Conservation (phyloP, 2,888 invertebrate genomes). For the Acheta domesticus region DNA sequence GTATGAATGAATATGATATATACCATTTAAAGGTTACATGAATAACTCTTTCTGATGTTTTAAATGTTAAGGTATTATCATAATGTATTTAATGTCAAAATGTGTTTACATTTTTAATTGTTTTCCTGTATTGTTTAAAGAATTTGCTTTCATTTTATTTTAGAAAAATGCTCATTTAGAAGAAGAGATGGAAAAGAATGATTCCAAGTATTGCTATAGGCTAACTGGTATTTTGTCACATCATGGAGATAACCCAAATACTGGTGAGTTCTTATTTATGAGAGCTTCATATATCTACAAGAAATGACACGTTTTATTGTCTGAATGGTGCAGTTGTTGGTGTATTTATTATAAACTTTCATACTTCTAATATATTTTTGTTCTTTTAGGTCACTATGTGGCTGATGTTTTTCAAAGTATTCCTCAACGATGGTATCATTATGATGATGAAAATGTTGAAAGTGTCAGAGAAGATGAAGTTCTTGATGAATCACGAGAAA, state of each 20-base stretch:
- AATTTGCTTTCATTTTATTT: too few relatives aligned
- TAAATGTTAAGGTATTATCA: not conserved
- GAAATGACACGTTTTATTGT: too few relatives aligned
- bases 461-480: not conserved
- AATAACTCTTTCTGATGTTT: too few relatives aligned
- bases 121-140: too few relatives aligned
- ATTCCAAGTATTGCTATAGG: not conserved
- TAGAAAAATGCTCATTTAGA: too few relatives aligned
- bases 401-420: not conserved
- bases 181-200: not conserved
- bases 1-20: too few relatives aligned
- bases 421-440: not conserved
- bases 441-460: constrained; percentile 9
- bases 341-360: not conserved
- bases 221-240: not conserved
- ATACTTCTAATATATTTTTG: not conserved
- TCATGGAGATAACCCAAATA: constrained; percentile 3
- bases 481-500: not conserved
- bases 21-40: too few relatives aligned
- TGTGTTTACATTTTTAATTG: not conserved
- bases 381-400: not conserved
- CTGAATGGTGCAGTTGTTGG: too few relatives aligned
- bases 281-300: too few relatives aligned
- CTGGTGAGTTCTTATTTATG: not conserved
- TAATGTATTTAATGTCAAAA: not conserved